These are phyloP conservation scores for Chlorodrepanis virens DNA, from an alignment of 2,113 vertebrate species.

Conservation along the genomic window DNA sequence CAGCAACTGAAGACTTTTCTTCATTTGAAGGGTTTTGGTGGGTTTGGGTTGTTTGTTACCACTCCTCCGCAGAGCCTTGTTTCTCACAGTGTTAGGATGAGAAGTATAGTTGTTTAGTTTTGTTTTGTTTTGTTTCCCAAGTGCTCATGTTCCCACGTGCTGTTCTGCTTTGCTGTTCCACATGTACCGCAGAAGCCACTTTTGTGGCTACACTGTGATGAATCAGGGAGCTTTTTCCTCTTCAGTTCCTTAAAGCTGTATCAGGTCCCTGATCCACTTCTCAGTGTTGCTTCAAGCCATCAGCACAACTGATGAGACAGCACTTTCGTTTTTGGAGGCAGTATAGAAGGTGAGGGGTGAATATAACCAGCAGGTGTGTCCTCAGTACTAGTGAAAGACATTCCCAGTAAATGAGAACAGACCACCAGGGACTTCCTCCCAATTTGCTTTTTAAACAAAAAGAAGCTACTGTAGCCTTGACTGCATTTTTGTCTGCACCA, in stretches of 20 bases:
- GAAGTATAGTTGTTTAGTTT: background rate
- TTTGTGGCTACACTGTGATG: background rate
- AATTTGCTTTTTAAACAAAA: background rate
- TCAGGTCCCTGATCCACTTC: background rate
- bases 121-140: background rate
- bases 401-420: background rate
- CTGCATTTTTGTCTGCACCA: background rate
- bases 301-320: background rate
- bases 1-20: background rate
- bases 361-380: background rate
- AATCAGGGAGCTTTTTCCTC: background rate
- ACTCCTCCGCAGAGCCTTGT: background rate
- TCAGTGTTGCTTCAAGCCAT: background rate
- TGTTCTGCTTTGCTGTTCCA: background rate
- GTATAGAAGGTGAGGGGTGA: background rate
- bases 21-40: background rate
- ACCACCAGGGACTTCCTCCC: background rate
- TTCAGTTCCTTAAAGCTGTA: background rate
- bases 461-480: background rate
- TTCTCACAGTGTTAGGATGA: background rate
- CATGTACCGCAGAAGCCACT: fast-evolving
- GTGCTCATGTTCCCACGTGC: background rate
- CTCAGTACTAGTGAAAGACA: background rate
- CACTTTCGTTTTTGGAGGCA: background rate
- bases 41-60: background rate